These are phyloP conservation scores for Epinotia demarniana DNA, from an alignment of 2,888 invertebrate genomes.

Conservation along the genomic window DNA sequence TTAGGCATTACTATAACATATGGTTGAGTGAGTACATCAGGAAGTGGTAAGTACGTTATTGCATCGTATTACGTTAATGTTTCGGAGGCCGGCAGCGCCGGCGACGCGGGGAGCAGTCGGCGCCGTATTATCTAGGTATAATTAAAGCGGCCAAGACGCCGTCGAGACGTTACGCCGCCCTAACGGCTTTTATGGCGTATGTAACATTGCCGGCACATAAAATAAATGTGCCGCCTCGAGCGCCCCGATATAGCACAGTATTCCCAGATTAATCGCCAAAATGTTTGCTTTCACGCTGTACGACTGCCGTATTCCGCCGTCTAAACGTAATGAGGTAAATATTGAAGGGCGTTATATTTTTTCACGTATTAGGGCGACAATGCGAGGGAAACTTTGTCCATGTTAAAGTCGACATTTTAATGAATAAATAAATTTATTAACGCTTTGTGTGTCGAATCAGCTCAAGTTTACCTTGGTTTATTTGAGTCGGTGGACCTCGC, in stretches of 20 bases:
- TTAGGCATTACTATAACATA: conserved; percentile 60
- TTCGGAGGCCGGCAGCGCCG: conserved; percentile 57
- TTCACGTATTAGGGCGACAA: conserved; percentile 45
- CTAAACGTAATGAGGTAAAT: conserved; percentile 69
- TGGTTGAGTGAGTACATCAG: conserved; percentile 63
- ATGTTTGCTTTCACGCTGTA: conserved; percentile 78
- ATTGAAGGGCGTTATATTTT: conserved; percentile 62
- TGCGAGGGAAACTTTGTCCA: conserved; percentile 34
- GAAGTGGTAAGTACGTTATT: conserved; percentile 73
- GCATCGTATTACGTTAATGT: conserved; percentile 76
- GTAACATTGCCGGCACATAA: conserved; percentile 84
- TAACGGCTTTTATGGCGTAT: conserved; percentile 85
- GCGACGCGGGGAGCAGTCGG: conserved; percentile 67
- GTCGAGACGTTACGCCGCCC: conserved; percentile 83
- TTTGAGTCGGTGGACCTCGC: conserved; percentile 45
- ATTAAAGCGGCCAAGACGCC: conserved; percentile 82
- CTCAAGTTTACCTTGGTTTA: conserved; percentile 11
- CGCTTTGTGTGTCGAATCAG: neutral
- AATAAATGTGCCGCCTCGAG: conserved; percentile 83
- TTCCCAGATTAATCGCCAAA: conserved; percentile 81
- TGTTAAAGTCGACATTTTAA: conserved; percentile 26
- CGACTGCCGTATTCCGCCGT: conserved; percentile 66
- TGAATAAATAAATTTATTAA: conserved; percentile 33
- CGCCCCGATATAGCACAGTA: conserved; percentile 74
- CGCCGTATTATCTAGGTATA: conserved; percentile 80